Conservation (phyloP, 2,888 invertebrate genomes). For the Trichogramma evanescens region DNA sequence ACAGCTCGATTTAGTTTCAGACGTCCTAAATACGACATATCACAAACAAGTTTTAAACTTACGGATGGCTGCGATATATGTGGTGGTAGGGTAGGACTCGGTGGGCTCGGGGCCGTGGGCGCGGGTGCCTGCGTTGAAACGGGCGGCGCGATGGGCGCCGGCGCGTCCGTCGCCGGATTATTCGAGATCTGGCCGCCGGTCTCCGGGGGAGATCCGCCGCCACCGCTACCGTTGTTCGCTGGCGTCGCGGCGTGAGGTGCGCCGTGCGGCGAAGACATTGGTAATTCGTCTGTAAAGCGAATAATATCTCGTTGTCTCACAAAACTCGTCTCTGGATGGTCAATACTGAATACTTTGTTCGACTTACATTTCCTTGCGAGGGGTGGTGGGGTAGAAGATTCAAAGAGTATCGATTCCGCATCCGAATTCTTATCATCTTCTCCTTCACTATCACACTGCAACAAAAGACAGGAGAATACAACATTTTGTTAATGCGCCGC, state of each 20-base stretch:
- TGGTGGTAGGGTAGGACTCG: constrained; percentile 52
- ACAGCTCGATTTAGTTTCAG: no score
- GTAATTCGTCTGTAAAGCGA: constrained; percentile 44
- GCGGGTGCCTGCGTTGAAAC: constrained; percentile 64
- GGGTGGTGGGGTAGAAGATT: constrained; percentile 59
- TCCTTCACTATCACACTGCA: constrained; percentile 90
- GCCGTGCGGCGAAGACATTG: constrained; percentile 46
- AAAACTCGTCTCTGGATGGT: background rate
- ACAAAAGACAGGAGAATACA: constrained; percentile 51
- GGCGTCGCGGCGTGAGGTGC: constrained; percentile 45
- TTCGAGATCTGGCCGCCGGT: constrained; percentile 47
- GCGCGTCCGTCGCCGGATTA: constrained; percentile 53
- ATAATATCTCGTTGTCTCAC: constrained; percentile 7
- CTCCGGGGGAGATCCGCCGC: constrained; percentile 45
- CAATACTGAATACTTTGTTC: background rate
- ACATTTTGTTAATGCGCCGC: constrained; percentile 1
- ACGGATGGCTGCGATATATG: constrained; percentile 48
- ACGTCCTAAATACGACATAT: no score
- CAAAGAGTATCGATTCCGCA: constrained; percentile 66
- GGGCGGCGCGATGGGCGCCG: constrained; percentile 63
- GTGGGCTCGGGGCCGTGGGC: constrained; percentile 59
- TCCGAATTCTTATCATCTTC: constrained; percentile 84
- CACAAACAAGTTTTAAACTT: constrained; percentile 25
- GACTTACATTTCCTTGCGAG: constrained; percentile 51
- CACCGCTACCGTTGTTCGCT: constrained; percentile 46